Evolutionary conservation across 2,113 vertebrate genomes (phyloP), one percentile per base, ranked within the genome.

Genomic region (Hiodon alosoides): DNA sequence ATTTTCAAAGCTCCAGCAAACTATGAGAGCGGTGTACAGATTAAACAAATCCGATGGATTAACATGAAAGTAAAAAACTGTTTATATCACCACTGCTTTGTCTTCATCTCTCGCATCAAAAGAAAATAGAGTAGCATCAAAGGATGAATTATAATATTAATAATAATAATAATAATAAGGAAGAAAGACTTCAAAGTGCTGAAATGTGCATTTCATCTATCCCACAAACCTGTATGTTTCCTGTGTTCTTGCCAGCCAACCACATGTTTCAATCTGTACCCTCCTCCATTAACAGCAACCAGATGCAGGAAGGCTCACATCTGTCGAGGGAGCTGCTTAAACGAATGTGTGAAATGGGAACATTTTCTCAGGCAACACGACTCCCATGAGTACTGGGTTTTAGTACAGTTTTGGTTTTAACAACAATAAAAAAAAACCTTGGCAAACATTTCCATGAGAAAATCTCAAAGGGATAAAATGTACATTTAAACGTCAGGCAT

Each of bases 221-320:
- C 53, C 69, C 31, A 53, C 17, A 70, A 53, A 46, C 69, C 13
- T 17, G n/a, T 69, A n/a, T 2, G 14, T 68, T 55, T 7, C 48
- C 7, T 6, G 5, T 4, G 4, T 47, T 60, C 54, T 67, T 13
- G 48, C 65, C 73, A 75, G 50, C 73, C 65, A 75, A 75, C 65
- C 64, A 59, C 13, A 68, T 67, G 65, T 67, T 68, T 68, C 11
- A 31, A 0, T 58, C 65, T n/a, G 11, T 50, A 46, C 54, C 64
- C 73, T 74, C 65, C 65, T 51, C 54, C 54, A 59, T 68, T 75
- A 75, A 75, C 64, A 4, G n/a, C 47, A 68, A 75, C 53, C 73
- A 75, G 73, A 75, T 75, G 73, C 31, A 59, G 31, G 7, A 7
- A 6, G 54, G 31, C 60, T 73, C 52, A 46, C 51, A 55, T 14